A percentile compares a stretch with the other conserved stretches of the same genome.
Evolutionary conservation across 1,140 invertebrate species (phyloP).

Genomic region (Drosophila nebulosa): DNA sequence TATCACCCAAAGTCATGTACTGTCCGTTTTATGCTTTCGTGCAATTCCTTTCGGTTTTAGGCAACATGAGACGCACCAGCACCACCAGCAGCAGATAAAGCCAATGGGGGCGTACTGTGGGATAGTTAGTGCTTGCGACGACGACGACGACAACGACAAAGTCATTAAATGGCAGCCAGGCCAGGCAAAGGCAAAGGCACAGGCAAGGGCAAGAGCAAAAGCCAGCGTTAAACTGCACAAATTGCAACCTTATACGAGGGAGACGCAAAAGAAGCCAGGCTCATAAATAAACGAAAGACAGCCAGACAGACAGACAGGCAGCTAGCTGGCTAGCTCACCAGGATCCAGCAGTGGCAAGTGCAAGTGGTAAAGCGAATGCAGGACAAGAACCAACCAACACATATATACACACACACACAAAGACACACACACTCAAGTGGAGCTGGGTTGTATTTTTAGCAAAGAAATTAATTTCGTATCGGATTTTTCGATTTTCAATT

Average conservation of each 20-base stretch:
- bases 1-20: slow-evolving; percentile 78
- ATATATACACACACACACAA: slow-evolving; percentile 21
- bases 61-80: slow-evolving; percentile 62
- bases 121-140: slow-evolving; percentile 39
- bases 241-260: slow-evolving; percentile 69
- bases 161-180: slow-evolving; percentile 65
- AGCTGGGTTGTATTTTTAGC: slow-evolving; percentile 64
- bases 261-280: slow-evolving; percentile 29
- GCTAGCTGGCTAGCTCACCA: neutral
- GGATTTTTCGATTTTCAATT: slow-evolving; percentile 80
- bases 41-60: slow-evolving; percentile 69
- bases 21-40: slow-evolving; percentile 78
- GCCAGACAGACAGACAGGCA: neutral
- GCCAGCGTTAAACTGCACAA: slow-evolving; percentile 77
- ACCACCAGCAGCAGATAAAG: slow-evolving; percentile 25
- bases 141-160: slow-evolving; percentile 62
- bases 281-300: slow-evolving; percentile 63
- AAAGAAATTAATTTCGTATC: slow-evolving; percentile 80
- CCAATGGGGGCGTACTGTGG: neutral
- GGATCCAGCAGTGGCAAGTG: slow-evolving; percentile 42
- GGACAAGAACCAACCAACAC: no score
- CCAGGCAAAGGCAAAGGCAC: neutral
- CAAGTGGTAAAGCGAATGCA: slow-evolving; percentile 49
- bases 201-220: slow-evolving; percentile 51
- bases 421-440: neutral